These are phyloP conservation scores for Strigamia maritima DNA, from an alignment of 2,888 invertebrate genomes.

Conservation along the genomic window DNA sequence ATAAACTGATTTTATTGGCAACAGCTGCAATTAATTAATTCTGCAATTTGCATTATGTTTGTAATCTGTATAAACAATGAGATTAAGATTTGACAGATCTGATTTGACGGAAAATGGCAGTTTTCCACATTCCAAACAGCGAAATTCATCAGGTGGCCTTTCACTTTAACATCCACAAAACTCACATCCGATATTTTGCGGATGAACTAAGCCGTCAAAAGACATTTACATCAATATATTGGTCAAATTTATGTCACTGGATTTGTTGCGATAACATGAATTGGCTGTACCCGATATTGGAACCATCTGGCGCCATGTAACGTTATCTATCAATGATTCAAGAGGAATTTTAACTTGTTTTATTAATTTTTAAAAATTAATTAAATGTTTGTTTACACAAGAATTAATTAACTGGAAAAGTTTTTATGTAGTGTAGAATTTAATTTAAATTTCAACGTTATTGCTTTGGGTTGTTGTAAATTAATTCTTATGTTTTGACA, in stretches of 20 bases:
- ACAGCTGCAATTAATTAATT: neutral
- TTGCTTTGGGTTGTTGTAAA: neutral
- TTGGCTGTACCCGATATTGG: neutral
- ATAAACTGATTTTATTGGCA: neutral
- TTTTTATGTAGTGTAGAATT: neutral
- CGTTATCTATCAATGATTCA: neutral
- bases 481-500: neutral
- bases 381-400: neutral
- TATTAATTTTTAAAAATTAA: neutral
- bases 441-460: neutral
- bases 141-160: neutral
- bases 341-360: neutral
- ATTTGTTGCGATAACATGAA: neutral
- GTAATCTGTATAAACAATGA: neutral
- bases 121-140: neutral
- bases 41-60: neutral
- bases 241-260: neutral
- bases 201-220: neutral
- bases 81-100: neutral
- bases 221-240: slow-evolving; percentile 9
- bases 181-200: neutral
- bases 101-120: neutral
- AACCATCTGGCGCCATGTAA: neutral
- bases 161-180: neutral
- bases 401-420: neutral